A percentile compares a stretch with the other conserved stretches of the same genome.
Conservation (phyloP, 1,140 invertebrate genomes). For the Hetaerina americana region DNA sequence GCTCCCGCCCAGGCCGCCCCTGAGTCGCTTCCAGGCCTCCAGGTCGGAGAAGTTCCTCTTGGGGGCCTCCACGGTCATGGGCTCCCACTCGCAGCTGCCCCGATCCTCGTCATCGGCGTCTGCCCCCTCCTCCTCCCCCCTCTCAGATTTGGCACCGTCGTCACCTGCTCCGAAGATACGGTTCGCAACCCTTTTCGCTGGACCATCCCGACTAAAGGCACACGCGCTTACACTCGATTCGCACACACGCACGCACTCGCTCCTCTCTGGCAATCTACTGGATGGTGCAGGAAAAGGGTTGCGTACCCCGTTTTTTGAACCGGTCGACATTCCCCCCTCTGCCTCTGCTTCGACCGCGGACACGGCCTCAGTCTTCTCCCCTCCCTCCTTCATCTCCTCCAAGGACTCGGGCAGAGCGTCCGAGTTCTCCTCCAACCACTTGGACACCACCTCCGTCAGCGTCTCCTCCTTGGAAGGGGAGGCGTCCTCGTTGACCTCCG, state of each 20-base stretch:
- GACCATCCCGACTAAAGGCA: not conserved
- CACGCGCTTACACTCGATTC: not conserved
- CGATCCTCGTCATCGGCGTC: too few species aligned
- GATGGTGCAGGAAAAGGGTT: slow-evolving; percentile 42
- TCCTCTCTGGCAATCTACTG: slow-evolving; percentile 22
- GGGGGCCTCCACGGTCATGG: not conserved
- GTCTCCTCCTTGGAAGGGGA: slow-evolving; percentile 19
- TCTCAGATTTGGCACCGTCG: not conserved
- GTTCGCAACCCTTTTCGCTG: not conserved
- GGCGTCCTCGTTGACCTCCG: not conserved
- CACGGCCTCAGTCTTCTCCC: slow-evolving; percentile 13
- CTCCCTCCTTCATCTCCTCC: slow-evolving; percentile 17
- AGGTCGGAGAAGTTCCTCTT: not conserved
- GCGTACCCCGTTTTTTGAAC: slow-evolving; percentile 40
- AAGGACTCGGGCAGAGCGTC: slow-evolving; percentile 14
- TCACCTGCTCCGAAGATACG: not conserved
- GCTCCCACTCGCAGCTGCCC: not conserved
- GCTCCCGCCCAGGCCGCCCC: not conserved
- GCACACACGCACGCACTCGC: not conserved
- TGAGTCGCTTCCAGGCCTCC: not conserved
- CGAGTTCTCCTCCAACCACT: slow-evolving; percentile 27
- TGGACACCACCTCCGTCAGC: slow-evolving; percentile 30
- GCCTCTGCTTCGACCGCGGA: slow-evolving; percentile 13
- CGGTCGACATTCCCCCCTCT: slow-evolving; percentile 22
- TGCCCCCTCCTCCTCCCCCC: not conserved